These are phyloP conservation scores for Trissoscelio sp. DNA, from an alignment of 2,888 invertebrate genomes.

Conservation along the genomic window DNA sequence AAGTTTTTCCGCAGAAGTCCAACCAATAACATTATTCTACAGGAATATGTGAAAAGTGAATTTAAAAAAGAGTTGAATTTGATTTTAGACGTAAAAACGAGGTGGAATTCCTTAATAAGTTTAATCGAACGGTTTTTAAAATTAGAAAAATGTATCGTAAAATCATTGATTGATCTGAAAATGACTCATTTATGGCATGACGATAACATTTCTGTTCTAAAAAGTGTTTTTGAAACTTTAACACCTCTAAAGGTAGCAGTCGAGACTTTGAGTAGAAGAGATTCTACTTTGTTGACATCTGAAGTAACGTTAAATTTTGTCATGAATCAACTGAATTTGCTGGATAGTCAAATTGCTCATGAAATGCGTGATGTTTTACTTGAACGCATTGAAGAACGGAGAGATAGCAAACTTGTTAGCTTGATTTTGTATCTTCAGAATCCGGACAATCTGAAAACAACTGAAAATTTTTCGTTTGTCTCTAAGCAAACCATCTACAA, in stretches of 20 bases:
- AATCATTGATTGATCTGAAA: conserved; percentile 28
- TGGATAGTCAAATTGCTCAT: not conserved
- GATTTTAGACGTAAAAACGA: conserved; percentile 23
- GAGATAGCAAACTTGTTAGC: conserved; percentile 12
- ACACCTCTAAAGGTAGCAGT: conserved; percentile 16
- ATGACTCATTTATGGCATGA: conserved; percentile 19
- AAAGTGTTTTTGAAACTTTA: conserved; percentile 21
- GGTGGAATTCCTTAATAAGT: conserved; percentile 21
- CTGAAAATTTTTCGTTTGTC: conserved; percentile 5
- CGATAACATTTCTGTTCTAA: conserved; percentile 18
- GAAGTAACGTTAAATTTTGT: conserved; percentile 22
- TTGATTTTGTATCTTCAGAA: conserved; percentile 23
- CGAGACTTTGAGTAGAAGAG: conserved; percentile 17
- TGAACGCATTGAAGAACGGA: conserved; percentile 14
- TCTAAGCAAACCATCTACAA: conserved; percentile 7
- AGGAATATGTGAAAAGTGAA: conserved; percentile 16
- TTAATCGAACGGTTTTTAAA: conserved; percentile 27
- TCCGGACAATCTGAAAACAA: conserved; percentile 11
- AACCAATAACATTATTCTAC: conserved; percentile 21
- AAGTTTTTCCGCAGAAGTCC: conserved; percentile 20
- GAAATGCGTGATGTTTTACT: not conserved
- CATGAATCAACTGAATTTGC: not conserved
- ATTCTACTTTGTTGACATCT: conserved; percentile 18
- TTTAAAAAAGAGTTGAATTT: conserved; percentile 21
- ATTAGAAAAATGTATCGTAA: conserved; percentile 21